Evolutionary conservation across 2,888 invertebrate species (phyloP).

Genomic region (Cerastis rubricosa): DNA sequence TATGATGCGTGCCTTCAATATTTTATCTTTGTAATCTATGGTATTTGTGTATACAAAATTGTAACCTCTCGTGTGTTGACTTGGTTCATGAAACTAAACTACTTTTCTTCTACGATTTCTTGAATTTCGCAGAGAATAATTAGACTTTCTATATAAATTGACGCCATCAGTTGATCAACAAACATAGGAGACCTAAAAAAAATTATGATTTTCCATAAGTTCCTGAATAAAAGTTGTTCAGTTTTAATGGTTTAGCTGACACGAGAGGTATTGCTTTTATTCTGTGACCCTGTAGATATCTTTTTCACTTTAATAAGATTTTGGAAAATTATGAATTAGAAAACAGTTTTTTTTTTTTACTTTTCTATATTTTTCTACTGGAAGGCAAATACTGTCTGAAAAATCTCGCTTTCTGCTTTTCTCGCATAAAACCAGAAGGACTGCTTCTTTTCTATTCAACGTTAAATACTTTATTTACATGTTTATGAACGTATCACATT

Average conservation of each 20-base stretch:
- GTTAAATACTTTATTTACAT: background rate
- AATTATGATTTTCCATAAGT: background rate
- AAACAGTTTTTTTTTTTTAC: too few species aligned
- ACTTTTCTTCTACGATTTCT: background rate
- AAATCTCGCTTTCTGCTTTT: too few species aligned
- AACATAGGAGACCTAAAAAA: background rate
- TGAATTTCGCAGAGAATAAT: background rate
- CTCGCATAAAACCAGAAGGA: too few species aligned
- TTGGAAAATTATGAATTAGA: background rate
- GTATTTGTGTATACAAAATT: slow-evolving; percentile 20
- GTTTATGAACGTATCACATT: too few species aligned
- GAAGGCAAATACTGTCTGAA: too few species aligned
- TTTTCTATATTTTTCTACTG: background rate
- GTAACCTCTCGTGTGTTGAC: background rate
- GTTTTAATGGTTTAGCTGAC: background rate
- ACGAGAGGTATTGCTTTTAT: background rate
- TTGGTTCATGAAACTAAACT: background rate
- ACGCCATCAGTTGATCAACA: background rate
- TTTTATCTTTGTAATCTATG: slow-evolving; percentile 58
- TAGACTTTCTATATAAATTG: background rate
- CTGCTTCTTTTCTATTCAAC: background rate
- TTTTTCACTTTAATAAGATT: background rate
- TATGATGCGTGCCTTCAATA: slow-evolving; percentile 76
- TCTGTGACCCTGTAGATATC: background rate
- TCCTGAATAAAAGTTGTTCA: background rate